Conservation (phyloP, 2,113 vertebrate species). For the Nerophis ophidion region DNA sequence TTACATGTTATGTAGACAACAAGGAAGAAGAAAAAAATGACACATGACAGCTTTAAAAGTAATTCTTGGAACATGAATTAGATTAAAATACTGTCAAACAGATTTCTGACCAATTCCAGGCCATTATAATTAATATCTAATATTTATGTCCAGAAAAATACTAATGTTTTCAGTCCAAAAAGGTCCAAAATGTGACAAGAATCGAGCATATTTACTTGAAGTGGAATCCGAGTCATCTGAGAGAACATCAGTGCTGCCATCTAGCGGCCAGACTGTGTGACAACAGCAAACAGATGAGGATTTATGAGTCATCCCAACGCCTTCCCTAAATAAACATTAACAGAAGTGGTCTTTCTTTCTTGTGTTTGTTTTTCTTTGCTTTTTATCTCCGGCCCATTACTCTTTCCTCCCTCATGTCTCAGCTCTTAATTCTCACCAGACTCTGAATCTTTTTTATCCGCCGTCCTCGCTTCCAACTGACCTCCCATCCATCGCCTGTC, state of each 20-base stretch:
- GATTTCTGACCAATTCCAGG: too few species aligned
- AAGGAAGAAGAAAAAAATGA: too few species aligned
- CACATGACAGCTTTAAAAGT: too few species aligned
- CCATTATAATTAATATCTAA: too few species aligned
- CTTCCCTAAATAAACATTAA: background rate
- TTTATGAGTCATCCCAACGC: background rate
- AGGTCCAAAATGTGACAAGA: too few species aligned
- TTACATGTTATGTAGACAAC: too few species aligned
- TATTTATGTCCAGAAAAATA: too few species aligned
- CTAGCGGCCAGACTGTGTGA: slow-evolving; percentile 65
- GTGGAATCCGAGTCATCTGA: background rate
- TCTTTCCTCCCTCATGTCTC: background rate
- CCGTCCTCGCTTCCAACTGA: background rate
- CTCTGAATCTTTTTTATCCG: slow-evolving; percentile 16
- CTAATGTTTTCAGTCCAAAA: too few species aligned
- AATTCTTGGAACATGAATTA: too few species aligned
- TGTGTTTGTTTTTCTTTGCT: background rate
- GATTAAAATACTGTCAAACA: too few species aligned
- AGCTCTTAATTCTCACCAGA: slow-evolving; percentile 15
- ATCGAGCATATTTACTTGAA: background rate
- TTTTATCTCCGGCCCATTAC: background rate
- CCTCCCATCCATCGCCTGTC: background rate
- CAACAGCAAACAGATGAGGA: slow-evolving; percentile 33
- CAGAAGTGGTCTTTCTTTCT: background rate
- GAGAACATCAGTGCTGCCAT: slow-evolving; percentile 67